These are phyloP conservation scores for Brienomyrus brachyistius DNA, from an alignment of 2,113 vertebrate species.

Conservation along the genomic window DNA sequence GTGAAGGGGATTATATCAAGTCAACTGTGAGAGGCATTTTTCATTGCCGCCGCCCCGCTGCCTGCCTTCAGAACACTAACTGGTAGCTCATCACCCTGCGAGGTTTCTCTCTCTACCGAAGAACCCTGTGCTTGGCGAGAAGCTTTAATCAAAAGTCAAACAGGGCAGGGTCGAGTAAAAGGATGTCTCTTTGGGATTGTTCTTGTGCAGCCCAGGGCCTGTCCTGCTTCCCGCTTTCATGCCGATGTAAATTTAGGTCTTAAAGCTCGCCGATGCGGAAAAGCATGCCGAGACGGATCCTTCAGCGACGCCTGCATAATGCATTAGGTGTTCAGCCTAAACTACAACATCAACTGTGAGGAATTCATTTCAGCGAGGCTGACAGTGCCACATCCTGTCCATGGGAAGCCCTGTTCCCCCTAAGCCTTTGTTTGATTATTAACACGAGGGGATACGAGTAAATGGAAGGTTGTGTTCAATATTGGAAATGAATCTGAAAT, in stretches of 20 bases:
- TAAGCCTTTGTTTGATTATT: not conserved
- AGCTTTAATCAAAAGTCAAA: constrained; percentile 6
- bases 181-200: not conserved
- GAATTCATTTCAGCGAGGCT: not conserved
- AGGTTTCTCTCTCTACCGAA: not conserved
- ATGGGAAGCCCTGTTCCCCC: not conserved
- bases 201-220: not conserved
- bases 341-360: not conserved
- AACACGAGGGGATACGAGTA: not conserved
- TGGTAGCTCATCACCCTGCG: not conserved
- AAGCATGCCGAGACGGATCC: not conserved
- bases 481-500: not conserved
- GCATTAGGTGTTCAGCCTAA: constrained; percentile 5
- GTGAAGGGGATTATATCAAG: not conserved
- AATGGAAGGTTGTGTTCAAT: not conserved
- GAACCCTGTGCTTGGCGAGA: not conserved
- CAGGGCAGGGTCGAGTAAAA: not conserved
- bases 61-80: not conserved
- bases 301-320: not conserved
- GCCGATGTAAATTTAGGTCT: not conserved
- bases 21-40: not conserved
- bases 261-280: not conserved
- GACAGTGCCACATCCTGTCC: not conserved
- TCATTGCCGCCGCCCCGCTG: not conserved
- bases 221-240: not conserved